These are phyloP conservation scores for Pao palembangensis DNA, from an alignment of 2,113 vertebrate species.

Conservation along the genomic window DNA sequence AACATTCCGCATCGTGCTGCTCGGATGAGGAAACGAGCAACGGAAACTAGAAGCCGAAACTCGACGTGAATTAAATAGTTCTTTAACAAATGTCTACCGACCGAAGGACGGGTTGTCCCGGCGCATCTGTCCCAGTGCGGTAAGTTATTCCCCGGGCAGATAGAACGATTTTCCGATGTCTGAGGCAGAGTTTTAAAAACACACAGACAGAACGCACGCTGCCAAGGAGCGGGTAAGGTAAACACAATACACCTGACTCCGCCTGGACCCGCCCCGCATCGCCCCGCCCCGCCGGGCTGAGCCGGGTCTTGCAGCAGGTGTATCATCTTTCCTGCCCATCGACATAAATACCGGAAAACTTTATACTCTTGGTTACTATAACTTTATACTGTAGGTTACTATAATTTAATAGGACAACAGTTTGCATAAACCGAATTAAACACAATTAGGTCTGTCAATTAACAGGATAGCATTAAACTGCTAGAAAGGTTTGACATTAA, in stretches of 20 bases:
- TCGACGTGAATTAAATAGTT: not conserved
- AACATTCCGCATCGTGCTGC: conserved; percentile 54
- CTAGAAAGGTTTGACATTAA: too few relatives aligned
- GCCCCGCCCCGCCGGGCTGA: conserved; percentile 1
- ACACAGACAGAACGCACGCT: not conserved
- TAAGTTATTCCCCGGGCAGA: not conserved
- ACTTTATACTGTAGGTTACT: too few relatives aligned
- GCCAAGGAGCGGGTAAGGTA: not conserved
- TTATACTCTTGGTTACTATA: too few relatives aligned
- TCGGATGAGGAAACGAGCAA: not conserved
- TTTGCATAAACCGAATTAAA: too few relatives aligned
- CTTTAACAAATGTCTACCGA: not conserved
- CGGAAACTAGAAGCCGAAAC: not conserved
- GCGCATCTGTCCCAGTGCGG: not conserved
- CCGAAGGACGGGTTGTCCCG: not conserved
- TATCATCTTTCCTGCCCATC: not conserved
- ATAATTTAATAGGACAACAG: too few relatives aligned
- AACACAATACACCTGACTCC: conserved; percentile 1
- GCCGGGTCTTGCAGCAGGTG: not conserved
- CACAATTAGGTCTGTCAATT: too few relatives aligned
- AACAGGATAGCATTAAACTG: too few relatives aligned
- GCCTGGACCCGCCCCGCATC: conserved; percentile 4
- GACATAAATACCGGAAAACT: not conserved
- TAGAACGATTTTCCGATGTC: not conserved
- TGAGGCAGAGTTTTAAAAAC: too few relatives aligned